phyloP scores from a whole-genome alignment of 2,888 invertebrate species.

The Polyommatus iphigenia region DNA sequence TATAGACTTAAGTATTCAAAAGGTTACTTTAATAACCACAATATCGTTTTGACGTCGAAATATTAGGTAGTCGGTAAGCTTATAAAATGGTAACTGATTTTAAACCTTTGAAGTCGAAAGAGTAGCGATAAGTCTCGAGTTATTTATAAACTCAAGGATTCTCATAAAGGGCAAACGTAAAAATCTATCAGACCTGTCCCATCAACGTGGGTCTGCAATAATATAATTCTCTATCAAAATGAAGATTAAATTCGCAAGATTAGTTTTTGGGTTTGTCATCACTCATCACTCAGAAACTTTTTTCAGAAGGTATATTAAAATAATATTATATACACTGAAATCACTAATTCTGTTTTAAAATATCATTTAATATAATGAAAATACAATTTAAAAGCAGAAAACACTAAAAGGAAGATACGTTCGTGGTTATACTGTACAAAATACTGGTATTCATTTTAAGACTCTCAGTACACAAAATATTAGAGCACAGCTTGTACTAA shows the following conservation, averaged over 20 bases:
- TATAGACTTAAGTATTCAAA: not conserved
- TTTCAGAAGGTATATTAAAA: no score
- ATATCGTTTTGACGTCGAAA: not conserved
- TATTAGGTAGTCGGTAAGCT: not conserved
- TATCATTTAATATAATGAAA: not conserved
- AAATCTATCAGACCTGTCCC: not conserved
- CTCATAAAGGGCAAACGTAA: not conserved
- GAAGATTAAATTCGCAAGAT: no score
- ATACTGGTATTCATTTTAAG: constrained; percentile 30
- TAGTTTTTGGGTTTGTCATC: no score
- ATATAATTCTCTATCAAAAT: no score
- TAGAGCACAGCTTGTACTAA: constrained; percentile 45
- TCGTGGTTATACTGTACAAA: not conserved
- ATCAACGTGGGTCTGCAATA: no score
- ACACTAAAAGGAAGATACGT: not conserved
- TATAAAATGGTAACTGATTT: not conserved
- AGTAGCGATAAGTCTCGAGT: not conserved
- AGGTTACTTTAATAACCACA: not conserved
- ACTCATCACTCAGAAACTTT: no score
- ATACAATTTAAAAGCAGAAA: not conserved
- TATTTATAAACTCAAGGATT: not conserved
- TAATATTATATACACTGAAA: no score
- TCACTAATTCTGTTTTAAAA: not conserved
- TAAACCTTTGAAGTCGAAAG: not conserved
- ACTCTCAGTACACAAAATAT: constrained; percentile 39